Conservation (phyloP, 2,113 vertebrate genomes). For the Trogon surrucura region DNA sequence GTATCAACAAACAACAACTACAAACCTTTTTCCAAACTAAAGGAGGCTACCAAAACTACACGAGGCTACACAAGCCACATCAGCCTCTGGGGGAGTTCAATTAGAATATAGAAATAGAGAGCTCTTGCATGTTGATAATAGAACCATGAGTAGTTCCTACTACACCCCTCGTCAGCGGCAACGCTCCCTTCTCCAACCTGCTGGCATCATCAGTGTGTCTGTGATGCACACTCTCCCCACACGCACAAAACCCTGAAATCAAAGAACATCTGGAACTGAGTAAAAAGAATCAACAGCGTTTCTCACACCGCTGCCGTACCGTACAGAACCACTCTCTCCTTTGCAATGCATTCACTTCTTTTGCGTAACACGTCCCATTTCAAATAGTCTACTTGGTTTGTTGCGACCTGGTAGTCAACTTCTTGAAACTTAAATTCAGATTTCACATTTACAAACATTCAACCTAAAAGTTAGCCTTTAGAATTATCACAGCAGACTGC, state of each 20-base stretch:
- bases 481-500: neutral
- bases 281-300: neutral
- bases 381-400: neutral
- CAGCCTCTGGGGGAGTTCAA: neutral
- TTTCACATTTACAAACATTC: neutral
- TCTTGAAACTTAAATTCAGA: neutral
- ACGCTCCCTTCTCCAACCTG: neutral
- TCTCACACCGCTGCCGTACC: neutral
- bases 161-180: neutral
- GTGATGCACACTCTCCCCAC: neutral
- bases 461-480: neutral
- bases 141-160: neutral
- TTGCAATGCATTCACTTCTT: neutral
- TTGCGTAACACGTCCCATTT: accelerated
- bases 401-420: neutral
- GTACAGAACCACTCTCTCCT: neutral
- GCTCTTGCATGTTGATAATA: neutral
- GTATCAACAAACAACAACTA: neutral
- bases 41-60: neutral
- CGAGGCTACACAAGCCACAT: neutral
- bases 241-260: neutral
- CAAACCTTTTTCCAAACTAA: neutral
- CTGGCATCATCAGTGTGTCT: neutral
- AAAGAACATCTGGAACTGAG: neutral
- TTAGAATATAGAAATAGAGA: neutral